Base-by-base conservation (phyloP, 2,113 vertebrate species). In the Terrapene triunguis region DNA sequence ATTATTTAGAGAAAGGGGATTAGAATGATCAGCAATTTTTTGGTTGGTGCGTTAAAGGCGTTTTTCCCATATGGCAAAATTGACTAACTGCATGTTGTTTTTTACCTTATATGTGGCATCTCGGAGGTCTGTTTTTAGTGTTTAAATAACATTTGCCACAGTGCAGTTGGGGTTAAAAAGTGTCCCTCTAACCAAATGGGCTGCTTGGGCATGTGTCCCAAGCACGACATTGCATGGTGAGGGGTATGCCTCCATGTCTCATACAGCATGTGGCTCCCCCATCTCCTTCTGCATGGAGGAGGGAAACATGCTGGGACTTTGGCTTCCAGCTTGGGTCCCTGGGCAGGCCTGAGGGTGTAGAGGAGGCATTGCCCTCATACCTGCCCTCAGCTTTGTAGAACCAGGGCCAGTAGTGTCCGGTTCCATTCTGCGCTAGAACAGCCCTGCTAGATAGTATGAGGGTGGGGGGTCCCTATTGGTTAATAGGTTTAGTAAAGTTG, bases 11-110 rank as follows among this genome's bases (percentile, higher is more conserved):
- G 16, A 59, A 94, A 78, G 42, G 84, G 85, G 51, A 82, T 90
- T 92, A 89, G 84, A 87, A 55, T 82, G 89, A 81, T 92, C 69
- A 90, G 76, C 86, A 59, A 1, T 2, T 65, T 89, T 89, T 85
- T 85, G 10, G 94, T 93, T 89, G 82, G 38, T 84, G 89, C 29
- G 42, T 69, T 62, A 87, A 95, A 96, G 82, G 79, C 84, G 86
- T 97, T 95, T 96, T 97, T 95, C 93, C 83, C 78, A 38, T 88
- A 80, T 90, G 94, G 87, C 92, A 93, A 50, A 89, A 89, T 6
- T 89, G 88, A 82, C 65, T n/a, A n/a, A 12, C 59, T 32, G 59
- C 6, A 11, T 62, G 57, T 13, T 29, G 12, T 62, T 93, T 95
- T 94, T 96, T 92, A 10, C 55, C 65, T 44, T 93, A 82, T 81